Percentiles rank a stretch among this genome's conserved stretches.
Conservation (phyloP, 2,888 invertebrate species). For the Cryptus viduatorius region DNA sequence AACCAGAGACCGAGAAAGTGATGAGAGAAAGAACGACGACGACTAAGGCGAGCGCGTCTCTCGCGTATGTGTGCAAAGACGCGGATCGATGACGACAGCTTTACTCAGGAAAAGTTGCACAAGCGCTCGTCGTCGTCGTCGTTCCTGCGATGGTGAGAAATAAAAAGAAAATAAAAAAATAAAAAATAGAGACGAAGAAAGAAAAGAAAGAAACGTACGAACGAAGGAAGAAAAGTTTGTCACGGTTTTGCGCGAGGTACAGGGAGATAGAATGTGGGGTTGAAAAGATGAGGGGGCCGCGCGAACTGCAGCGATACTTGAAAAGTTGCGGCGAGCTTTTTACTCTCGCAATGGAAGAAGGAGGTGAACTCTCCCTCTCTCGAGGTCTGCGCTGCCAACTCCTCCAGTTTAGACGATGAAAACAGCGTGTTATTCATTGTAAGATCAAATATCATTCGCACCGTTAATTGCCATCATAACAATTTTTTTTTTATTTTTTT, state of each 20-base stretch:
- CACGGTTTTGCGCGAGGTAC: conserved; percentile 28
- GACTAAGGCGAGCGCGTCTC: conserved; percentile 11
- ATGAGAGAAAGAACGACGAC: conserved; percentile 43
- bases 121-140: conserved; percentile 10
- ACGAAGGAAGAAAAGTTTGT: conserved; percentile 40
- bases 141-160: conserved; percentile 29
- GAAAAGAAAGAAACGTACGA: conserved; percentile 1
- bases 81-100: conserved; percentile 57
- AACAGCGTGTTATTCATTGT: conserved; percentile 46
- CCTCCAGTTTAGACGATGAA: conserved; percentile 13
- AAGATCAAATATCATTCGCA: conserved; percentile 37
- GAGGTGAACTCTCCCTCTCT: neutral
- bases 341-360: conserved; percentile 12
- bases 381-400: conserved; percentile 24
- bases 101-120: conserved; percentile 53
- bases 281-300: conserved; percentile 7
- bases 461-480: conserved; percentile 49
- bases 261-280: conserved; percentile 19
- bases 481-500: neutral
- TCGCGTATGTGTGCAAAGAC: neutral
- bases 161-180: conserved; percentile 2
- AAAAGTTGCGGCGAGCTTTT: conserved; percentile 30
- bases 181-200: conserved; percentile 2
- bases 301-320: conserved; percentile 26
- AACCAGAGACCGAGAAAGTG: conserved; percentile 32